These are phyloP conservation scores for Uropsilus gracilis DNA, from an alignment of 2,113 vertebrate species.

Conservation along the genomic window DNA sequence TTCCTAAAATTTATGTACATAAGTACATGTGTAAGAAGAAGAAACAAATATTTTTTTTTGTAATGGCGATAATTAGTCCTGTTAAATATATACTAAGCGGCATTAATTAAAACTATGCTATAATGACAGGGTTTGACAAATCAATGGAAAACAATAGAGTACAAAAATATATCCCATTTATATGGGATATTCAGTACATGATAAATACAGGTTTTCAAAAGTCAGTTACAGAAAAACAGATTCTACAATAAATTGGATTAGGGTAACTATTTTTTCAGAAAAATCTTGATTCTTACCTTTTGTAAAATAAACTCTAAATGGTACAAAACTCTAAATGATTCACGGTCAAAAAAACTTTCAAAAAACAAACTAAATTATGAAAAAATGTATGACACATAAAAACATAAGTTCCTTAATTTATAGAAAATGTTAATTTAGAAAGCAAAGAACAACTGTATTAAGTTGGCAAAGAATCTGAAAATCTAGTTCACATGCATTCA, in stretches of 20 bases:
- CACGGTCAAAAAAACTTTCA: neutral
- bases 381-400: neutral
- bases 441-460: neutral
- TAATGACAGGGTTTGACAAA: neutral
- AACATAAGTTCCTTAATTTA: neutral
- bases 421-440: neutral
- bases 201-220: slow-evolving; percentile 37
- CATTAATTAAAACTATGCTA: neutral
- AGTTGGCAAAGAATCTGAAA: neutral
- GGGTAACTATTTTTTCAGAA: neutral
- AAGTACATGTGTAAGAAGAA: neutral
- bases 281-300: neutral
- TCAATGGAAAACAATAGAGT: slow-evolving; percentile 4
- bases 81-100: neutral
- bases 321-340: neutral
- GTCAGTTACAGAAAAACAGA: neutral
- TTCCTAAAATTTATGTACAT: neutral
- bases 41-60: neutral
- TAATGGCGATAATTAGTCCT: neutral
- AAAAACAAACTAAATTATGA: neutral
- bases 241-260: neutral
- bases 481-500: neutral
- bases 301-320: slow-evolving; percentile 2
- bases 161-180: slow-evolving; percentile 12
- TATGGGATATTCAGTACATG: neutral